Base-by-base conservation (phyloP, 2,888 invertebrate species). In the Melieria omissa region DNA sequence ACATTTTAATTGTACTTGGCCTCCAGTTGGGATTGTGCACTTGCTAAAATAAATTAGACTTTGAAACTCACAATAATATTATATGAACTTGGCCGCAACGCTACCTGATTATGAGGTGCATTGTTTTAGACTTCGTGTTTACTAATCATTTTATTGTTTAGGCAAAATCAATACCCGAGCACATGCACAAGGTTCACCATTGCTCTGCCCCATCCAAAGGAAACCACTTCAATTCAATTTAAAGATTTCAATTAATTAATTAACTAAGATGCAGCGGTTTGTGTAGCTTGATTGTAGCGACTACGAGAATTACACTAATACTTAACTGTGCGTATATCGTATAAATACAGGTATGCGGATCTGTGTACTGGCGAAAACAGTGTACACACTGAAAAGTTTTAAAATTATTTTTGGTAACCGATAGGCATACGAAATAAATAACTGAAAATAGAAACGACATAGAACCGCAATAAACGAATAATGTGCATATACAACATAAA, bases 401-500 rank as follows among this genome's bases (percentile, higher is more conserved):
- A 80, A 82, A 83, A 82, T 79, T 84, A 84, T 84, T 84, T 84
- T 84, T 84, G 84, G 85, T 84, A 84, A 84, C 74, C 76, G 75
- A 77, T 76, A 77, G 75, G 75, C 74, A 66, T 75, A 77, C 74
- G 75, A 74, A 76, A 73, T 29, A 76, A 75, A 73, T 68, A 61
- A 71, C 55, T 76, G 57, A 73, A 65, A 45, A 45, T 66, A 67
- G 65, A 49, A 49, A 76, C 66, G 69, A 74, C 77, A 76, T 72
- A 77, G 77, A 78, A 73, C 70, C 72, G 73, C 78, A 78, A 78
- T 78, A 78, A 78, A 75, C 75, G 76, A 64, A 41, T 41, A 77
- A 81, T 83, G 75, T 81, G 84, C 80, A 84, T 83, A 81, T 78
- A 80, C 47, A 64, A 58, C 41, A 57, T 65, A 65, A 9, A 9